Evolutionary conservation across 2,113 vertebrate species (phyloP).

Genomic region (Gallinago media): DNA sequence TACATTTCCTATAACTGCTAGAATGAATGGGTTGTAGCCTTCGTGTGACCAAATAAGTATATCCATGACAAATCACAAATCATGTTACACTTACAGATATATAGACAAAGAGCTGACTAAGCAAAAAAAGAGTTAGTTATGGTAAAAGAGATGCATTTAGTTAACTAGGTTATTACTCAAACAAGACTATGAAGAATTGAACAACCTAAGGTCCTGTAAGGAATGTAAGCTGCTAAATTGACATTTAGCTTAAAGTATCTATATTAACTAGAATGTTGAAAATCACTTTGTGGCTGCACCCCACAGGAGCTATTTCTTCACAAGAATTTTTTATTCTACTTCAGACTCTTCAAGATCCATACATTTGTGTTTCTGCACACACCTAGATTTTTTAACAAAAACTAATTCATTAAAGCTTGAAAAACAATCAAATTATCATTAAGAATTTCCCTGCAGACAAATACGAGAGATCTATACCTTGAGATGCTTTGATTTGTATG

Average conservation of each 20-base stretch:
- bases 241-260: neutral
- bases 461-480: neutral
- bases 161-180: neutral
- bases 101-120: neutral
- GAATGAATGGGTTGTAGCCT: neutral
- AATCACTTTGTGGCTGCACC: neutral
- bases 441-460: neutral
- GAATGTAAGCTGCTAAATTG: neutral
- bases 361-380: neutral
- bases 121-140: neutral
- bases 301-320: neutral
- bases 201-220: neutral
- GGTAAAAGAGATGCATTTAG: neutral
- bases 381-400: neutral
- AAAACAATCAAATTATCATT: neutral
- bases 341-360: neutral
- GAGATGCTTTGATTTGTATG: neutral
- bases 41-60: neutral
- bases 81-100: neutral
- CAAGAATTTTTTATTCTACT: neutral
- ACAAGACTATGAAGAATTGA: neutral
- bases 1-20: neutral
- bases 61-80: neutral
- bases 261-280: neutral
- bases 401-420: neutral